Evolutionary conservation across 2,113 vertebrate genomes (phyloP), one percentile per base, ranked within the genome.

Genomic region (Campylomormyrus tamandua): DNA sequence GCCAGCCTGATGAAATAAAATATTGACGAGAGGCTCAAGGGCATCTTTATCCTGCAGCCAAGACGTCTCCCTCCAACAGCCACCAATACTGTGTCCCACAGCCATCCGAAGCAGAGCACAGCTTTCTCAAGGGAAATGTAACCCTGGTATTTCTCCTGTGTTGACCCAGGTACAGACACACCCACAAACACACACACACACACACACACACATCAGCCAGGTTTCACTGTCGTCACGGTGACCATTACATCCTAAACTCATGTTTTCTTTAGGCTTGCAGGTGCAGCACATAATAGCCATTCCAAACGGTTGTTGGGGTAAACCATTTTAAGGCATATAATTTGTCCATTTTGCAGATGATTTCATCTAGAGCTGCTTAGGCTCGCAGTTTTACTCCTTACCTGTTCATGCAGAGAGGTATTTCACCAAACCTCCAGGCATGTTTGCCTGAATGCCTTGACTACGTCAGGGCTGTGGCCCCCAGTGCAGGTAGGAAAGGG

Each of bases 401-500:
- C 45, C 46, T 50, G 24, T 86, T 50, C 17, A 2, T 48, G 9
- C 83, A 86, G 42, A 27, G 42, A n/a, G 83, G 45, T 50, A 48
- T 49, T 84, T 86, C 45, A 86, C 7, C 35, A 42, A 80, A 42
- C 35, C 74, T 42, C 17, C 74, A 80, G 35, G 74, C 31, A 39
- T 19, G 35, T 39, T 19, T 80, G 17, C 74, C 35, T 19, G 31
- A 39, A 35, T 24, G 70, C 70, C 31, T 77, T 77, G 70, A 77
- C 70, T 77, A 24, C 27, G 31, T 77, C 49, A 52, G n/a, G 5
- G 24, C 50, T 87, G 48, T 21, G 35, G 45, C 45, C 42, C 45
- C 58, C 39, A 46, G 31, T 88, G 84, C 50, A 74, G 87, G 80
- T 91, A 56, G 77, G 84, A n/a, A 58, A 90, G 53, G 90, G 84